phyloP scores from a whole-genome alignment of 2,797 vertebrate genomes.

The Trichosurus vulpecula region DNA sequence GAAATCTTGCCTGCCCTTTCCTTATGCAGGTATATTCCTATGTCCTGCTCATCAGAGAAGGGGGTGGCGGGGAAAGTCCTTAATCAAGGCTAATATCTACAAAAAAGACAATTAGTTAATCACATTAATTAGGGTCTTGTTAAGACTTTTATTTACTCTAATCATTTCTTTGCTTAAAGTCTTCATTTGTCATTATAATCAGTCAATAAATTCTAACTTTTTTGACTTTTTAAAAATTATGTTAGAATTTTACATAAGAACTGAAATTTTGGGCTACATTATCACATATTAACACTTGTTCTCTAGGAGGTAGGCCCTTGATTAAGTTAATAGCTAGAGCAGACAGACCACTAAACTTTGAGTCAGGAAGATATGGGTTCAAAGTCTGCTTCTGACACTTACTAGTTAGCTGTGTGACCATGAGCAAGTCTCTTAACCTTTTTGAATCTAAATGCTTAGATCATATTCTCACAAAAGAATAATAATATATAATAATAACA shows the following conservation, averaged over 20 bases:
- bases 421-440: not conserved
- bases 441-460: not conserved
- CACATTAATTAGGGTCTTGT: not conserved
- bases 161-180: not conserved
- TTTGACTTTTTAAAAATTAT: not conserved
- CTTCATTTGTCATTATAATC: not conserved
- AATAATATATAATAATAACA: no score
- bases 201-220: not conserved
- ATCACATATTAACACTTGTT: not conserved
- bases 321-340: not conserved
- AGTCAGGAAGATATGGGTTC: not conserved
- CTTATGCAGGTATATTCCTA: not conserved
- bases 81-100: not conserved
- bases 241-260: not conserved
- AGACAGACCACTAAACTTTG: not conserved
- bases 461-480: not conserved
- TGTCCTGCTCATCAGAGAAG: not conserved
- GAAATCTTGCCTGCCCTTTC: not conserved
- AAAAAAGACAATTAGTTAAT: not conserved
- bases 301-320: not conserved
- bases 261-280: not conserved
- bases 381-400: not conserved
- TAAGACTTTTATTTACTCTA: not conserved
- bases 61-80: not conserved
- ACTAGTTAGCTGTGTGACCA: not conserved